These are phyloP conservation scores for Chorisops tibialis DNA, from an alignment of 2,888 invertebrate genomes.

Conservation along the genomic window DNA sequence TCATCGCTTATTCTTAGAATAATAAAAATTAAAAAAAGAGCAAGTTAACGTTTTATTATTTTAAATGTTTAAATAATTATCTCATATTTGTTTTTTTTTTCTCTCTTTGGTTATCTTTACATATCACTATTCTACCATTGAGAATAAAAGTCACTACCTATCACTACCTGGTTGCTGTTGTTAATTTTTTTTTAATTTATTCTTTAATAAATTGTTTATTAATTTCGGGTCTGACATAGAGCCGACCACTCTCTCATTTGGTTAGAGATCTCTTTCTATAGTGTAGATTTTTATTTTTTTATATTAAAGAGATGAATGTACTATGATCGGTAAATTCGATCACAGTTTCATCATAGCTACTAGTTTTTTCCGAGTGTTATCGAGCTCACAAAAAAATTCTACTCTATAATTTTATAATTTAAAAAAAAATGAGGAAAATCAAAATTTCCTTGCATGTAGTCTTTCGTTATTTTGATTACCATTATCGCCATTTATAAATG, in stretches of 20 bases:
- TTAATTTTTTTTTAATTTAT: slow-evolving; percentile 3
- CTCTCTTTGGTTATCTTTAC: slow-evolving; percentile 8
- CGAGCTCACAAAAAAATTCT: too few species aligned
- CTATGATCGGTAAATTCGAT: too few species aligned
- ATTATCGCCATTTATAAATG: too few species aligned
- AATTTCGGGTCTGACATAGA: too few species aligned
- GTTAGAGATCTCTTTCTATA: not conserved
- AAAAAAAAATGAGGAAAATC: too few species aligned
- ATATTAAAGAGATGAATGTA: too few species aligned
- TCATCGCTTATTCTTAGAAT: slow-evolving; percentile 8
- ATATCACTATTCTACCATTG: slow-evolving; percentile 25
- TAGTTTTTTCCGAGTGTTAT: too few species aligned
- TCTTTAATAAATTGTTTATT: not conserved
- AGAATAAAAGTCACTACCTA: slow-evolving; percentile 29
- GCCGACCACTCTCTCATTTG: not conserved
- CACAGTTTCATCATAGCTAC: too few species aligned
- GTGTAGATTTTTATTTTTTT: not conserved
- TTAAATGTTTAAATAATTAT: slow-evolving; percentile 3
- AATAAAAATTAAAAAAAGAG: slow-evolving; percentile 8
- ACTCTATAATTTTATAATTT: too few species aligned
- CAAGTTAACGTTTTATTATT: slow-evolving; percentile 15
- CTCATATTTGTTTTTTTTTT: not conserved
- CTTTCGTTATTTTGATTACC: too few species aligned
- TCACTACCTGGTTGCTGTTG: slow-evolving; percentile 19
- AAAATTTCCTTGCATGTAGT: too few species aligned